These are phyloP conservation scores for Hypomecis atomaria DNA, from an alignment of 2,888 invertebrate species.

Conservation along the genomic window DNA sequence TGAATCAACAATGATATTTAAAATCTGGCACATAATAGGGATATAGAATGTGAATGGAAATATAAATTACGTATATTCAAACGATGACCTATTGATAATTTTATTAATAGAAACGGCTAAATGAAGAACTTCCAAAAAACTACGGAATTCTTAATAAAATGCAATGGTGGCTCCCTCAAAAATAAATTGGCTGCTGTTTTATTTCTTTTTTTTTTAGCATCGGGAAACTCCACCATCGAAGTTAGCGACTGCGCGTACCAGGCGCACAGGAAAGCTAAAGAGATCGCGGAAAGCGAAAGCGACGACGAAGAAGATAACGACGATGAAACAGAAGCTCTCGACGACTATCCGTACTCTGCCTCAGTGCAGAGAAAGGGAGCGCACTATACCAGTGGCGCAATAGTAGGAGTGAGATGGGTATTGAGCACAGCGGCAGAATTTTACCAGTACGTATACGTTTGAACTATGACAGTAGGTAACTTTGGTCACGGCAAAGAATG, in stretches of 20 bases:
- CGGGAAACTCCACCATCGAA: constrained; percentile 39
- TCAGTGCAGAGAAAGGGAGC: constrained; percentile 70
- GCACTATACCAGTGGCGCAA: constrained; percentile 69
- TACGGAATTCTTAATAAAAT: background rate
- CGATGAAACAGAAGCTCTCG: constrained; percentile 42
- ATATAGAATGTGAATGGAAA: too few relatives aligned
- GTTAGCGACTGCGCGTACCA: constrained; percentile 41
- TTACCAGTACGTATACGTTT: constrained; percentile 63
- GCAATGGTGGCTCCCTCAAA: background rate
- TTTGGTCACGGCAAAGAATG: too few relatives aligned
- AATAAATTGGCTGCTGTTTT: background rate
- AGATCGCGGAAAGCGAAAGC: constrained; percentile 31
- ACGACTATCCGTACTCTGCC: constrained; percentile 66
- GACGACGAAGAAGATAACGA: constrained; percentile 33
- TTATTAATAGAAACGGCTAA: too few relatives aligned
- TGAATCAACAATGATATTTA: too few relatives aligned
- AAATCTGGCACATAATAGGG: too few relatives aligned
- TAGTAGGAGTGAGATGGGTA: constrained; percentile 66
- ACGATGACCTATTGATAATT: background rate
- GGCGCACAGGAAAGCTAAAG: constrained; percentile 38
- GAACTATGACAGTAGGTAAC: constrained; percentile 4
- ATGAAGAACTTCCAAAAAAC: too few relatives aligned
- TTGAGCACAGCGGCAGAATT: constrained; percentile 69
- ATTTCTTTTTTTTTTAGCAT: constrained; percentile 30
- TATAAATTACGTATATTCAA: background rate